phyloP scores from a whole-genome alignment of 2,888 invertebrate species.

The Ischnura elegans region DNA sequence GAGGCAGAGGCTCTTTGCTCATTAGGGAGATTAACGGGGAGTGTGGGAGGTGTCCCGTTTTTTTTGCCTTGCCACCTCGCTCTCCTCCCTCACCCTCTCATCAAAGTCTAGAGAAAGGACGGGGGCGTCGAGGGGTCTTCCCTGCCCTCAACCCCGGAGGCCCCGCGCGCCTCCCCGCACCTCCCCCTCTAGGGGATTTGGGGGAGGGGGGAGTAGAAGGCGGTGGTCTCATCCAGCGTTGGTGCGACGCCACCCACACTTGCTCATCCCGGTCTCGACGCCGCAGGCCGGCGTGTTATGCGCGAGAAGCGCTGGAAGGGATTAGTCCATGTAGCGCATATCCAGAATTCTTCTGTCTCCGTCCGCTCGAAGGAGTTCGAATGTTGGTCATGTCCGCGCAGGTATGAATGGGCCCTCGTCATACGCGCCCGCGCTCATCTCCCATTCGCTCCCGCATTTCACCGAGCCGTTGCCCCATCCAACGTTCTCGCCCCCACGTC shows the following conservation, averaged over 20 bases:
- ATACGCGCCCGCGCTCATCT: neutral
- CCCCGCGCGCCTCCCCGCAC: neutral
- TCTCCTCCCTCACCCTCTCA: neutral
- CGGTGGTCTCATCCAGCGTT: neutral
- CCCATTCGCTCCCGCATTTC: neutral
- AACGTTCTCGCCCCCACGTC: neutral
- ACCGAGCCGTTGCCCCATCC: neutral
- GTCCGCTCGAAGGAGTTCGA: neutral
- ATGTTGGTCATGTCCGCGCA: slow-evolving; percentile 33
- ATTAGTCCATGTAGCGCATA: slow-evolving; percentile 4
- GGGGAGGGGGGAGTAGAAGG: neutral
- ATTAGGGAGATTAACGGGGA: slow-evolving; percentile 52
- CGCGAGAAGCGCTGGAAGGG: neutral
- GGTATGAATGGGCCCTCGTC: slow-evolving; percentile 28
- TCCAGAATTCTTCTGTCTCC: slow-evolving; percentile 33
- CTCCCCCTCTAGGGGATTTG: neutral
- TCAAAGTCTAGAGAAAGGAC: neutral
- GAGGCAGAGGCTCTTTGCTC: neutral
- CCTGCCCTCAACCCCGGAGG: neutral
- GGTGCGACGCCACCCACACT: neutral
- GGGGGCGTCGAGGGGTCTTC: neutral
- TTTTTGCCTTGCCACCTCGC: neutral
- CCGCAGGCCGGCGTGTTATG: neutral
- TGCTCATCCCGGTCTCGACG: neutral
- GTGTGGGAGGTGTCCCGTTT: neutral